These are phyloP conservation scores for Melikaiella ostensackeni DNA, from an alignment of 2,888 invertebrate species.

Conservation along the genomic window DNA sequence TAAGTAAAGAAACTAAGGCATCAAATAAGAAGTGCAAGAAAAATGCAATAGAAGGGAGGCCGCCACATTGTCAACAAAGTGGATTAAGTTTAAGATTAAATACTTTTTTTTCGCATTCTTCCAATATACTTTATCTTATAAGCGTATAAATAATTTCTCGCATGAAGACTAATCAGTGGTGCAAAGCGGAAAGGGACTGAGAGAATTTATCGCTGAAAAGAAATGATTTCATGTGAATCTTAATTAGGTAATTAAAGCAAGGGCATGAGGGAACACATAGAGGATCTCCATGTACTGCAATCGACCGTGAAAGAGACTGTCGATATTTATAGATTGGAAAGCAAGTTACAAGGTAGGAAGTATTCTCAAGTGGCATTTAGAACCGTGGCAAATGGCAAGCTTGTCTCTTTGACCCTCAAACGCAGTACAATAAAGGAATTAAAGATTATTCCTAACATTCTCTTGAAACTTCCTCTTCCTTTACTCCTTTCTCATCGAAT, in stretches of 20 bases:
- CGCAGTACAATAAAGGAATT: constrained; percentile 27
- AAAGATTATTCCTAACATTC: constrained; percentile 33
- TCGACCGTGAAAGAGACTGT: constrained; percentile 37
- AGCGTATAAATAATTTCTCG: constrained; percentile 10
- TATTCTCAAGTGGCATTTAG: constrained; percentile 37
- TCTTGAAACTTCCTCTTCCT: constrained; percentile 21
- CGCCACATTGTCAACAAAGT: background rate
- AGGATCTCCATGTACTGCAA: constrained; percentile 32
- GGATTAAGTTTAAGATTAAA: constrained; percentile 19
- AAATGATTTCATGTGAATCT: constrained; percentile 28
- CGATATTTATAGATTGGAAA: constrained; percentile 37
- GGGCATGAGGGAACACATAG: constrained; percentile 12
- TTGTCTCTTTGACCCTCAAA: constrained; percentile 33
- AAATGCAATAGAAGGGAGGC: no score
- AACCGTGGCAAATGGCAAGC: constrained; percentile 33
- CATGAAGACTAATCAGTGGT: constrained; percentile 11
- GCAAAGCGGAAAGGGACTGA: background rate
- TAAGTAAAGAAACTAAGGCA: background rate
- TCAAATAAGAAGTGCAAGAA: no score
- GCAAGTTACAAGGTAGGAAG: constrained; percentile 37
- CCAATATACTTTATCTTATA: background rate
- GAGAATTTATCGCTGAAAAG: constrained; percentile 11
- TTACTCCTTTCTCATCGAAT: background rate
- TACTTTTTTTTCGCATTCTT: background rate
- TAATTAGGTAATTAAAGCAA: constrained; percentile 37